These are phyloP conservation scores for Saturnia japonica DNA, from an alignment of 2,888 invertebrate genomes.

Conservation along the genomic window DNA sequence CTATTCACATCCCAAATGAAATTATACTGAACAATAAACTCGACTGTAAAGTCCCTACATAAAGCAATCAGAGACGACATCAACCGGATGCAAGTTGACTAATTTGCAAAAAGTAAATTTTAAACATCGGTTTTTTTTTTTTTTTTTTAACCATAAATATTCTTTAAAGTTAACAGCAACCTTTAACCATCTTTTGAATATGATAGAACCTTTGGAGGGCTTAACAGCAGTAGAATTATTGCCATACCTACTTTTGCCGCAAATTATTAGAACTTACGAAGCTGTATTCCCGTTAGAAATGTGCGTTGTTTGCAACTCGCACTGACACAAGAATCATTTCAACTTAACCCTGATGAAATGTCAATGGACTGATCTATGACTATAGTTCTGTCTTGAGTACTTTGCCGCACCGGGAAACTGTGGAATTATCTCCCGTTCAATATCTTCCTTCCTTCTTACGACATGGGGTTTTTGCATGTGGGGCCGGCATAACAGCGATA, in stretches of 20 bases:
- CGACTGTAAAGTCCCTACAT: slow-evolving; percentile 16
- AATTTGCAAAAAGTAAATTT: slow-evolving; percentile 12
- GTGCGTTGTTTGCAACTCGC: neutral
- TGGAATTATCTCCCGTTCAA: no score
- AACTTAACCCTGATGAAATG: no score
- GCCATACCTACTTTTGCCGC: no score
- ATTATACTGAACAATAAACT: slow-evolving; percentile 20
- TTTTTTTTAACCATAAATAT: neutral
- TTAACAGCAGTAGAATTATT: neutral
- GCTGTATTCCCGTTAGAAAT: neutral
- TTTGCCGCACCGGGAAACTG: no score
- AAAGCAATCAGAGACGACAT: slow-evolving; percentile 18
- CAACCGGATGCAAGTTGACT: slow-evolving; percentile 15
- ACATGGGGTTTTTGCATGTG: no score
- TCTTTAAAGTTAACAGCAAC: neutral
- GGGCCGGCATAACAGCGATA: no score
- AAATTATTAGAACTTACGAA: no score
- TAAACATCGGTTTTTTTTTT: neutral
- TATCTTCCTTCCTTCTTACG: no score
- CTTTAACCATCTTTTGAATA: no score
- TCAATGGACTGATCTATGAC: no score
- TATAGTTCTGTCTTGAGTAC: no score
- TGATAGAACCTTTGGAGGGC: neutral
- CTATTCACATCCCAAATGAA: slow-evolving; percentile 21
- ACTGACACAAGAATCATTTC: no score